Conservation (phyloP, 2,797 vertebrate genomes). For the Cossypha niveicapilla region DNA sequence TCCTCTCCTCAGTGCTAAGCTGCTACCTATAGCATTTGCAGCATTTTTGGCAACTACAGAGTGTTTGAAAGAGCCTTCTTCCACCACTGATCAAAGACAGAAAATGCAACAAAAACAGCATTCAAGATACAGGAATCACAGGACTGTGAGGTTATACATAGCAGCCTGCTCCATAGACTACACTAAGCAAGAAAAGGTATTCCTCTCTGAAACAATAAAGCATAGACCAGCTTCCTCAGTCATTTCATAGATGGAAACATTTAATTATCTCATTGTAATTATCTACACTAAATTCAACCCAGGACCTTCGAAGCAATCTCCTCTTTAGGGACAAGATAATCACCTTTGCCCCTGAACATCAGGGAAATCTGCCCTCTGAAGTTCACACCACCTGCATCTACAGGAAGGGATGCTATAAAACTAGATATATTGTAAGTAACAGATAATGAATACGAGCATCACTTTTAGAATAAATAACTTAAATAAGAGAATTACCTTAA, state of each 20-base stretch:
- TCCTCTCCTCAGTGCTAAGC: background rate
- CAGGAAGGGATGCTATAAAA: background rate
- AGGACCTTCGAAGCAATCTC: background rate
- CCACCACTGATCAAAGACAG: background rate
- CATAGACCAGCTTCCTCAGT: background rate
- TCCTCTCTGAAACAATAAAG: background rate
- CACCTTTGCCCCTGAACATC: background rate
- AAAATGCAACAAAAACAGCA: background rate
- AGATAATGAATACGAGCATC: background rate
- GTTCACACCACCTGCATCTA: background rate
- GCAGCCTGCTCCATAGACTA: background rate
- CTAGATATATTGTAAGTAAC: background rate
- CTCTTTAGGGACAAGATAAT: background rate
- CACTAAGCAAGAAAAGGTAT: background rate
- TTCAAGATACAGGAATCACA: background rate
- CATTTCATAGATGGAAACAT: background rate
- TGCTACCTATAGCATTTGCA: background rate
- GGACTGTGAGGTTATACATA: background rate
- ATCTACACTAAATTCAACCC: background rate
- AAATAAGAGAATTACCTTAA: slow-evolving; percentile 23
- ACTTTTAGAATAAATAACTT: background rate
- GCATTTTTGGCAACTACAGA: background rate
- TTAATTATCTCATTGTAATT: background rate
- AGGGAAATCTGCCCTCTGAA: background rate
- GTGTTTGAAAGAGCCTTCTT: background rate